A percentile compares a stretch with the other conserved stretches of the same genome.
Evolutionary conservation across 2,888 invertebrate genomes (phyloP).

Genomic region (Agonopterix arenella): DNA sequence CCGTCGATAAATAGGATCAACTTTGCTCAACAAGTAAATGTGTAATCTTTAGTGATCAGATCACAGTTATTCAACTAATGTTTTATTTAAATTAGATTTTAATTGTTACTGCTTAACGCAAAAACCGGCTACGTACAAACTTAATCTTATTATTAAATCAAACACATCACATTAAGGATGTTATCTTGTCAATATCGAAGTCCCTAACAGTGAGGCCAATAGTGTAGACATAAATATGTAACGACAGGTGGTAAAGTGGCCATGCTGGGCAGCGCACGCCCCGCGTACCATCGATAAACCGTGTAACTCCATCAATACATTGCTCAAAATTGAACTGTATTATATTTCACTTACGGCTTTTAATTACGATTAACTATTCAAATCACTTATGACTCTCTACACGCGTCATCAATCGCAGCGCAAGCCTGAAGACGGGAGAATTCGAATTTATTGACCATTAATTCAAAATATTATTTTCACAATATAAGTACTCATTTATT

Average conservation of each 20-base stretch:
- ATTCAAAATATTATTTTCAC: conserved; percentile 78
- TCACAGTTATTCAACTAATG: not conserved
- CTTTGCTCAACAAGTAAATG: too few species aligned
- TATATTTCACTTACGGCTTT: conserved; percentile 30
- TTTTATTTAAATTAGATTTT: conserved; percentile 27
- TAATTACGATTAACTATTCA: conserved; percentile 27
- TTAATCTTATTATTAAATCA: conserved; percentile 78
- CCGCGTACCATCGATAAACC: conserved; percentile 33
- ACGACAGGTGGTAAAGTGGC: conserved; percentile 76
- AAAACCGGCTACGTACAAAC: conserved; percentile 56
- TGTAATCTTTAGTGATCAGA: too few species aligned
- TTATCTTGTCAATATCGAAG: conserved; percentile 77
- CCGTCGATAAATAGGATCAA: too few species aligned
- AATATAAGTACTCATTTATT: conserved; percentile 78
- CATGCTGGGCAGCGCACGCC: conserved; percentile 74
- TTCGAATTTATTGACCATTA: conserved; percentile 78
- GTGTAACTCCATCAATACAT: conserved; percentile 30
- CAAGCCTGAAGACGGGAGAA: conserved; percentile 76
- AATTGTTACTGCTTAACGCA: conserved; percentile 49
- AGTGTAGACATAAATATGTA: conserved; percentile 77
- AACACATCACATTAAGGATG: conserved; percentile 79
- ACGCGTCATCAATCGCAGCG: conserved; percentile 49
- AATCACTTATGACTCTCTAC: conserved; percentile 28
- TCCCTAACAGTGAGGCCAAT: conserved; percentile 76
- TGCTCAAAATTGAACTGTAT: conserved; percentile 55